Percentiles rank a stretch among this genome's conserved stretches.
Evolutionary conservation across 2,113 vertebrate species (phyloP).

Genomic region (Takifugu flavidus): DNA sequence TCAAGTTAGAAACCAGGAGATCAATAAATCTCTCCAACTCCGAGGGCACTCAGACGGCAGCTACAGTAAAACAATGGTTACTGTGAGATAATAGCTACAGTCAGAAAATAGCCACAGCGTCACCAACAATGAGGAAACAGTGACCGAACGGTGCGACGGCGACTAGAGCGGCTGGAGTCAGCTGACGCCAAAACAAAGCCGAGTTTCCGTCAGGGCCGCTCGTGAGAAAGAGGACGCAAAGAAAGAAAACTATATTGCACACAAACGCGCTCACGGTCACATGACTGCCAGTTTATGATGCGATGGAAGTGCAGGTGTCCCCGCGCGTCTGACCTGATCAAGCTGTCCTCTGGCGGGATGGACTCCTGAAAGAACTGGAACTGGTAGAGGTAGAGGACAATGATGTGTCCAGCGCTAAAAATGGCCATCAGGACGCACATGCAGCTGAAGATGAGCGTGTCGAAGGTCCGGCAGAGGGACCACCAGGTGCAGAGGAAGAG

Average conservation of each 20-base stretch:
- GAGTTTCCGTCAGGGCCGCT: constrained; percentile 1
- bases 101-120: neutral
- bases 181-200: too few species aligned
- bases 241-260: too few species aligned
- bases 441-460: constrained; percentile 96
- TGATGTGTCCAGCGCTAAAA: constrained; percentile 92
- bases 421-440: constrained; percentile 97
- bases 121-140: neutral
- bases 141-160: neutral
- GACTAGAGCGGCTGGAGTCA: too few species aligned
- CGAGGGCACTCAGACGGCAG: constrained; percentile 43
- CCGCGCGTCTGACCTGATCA: constrained; percentile 80
- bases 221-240: constrained; percentile 10
- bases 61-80: constrained; percentile 9
- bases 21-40: constrained; percentile 60
- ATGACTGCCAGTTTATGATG: too few species aligned
- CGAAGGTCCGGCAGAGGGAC: constrained; percentile 90
- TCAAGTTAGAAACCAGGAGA: constrained; percentile 62
- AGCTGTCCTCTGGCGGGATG: constrained; percentile 81
- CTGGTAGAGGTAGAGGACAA: constrained; percentile 96
- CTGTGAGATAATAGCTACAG: neutral
- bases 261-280: too few species aligned
- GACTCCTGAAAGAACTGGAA: constrained; percentile 96
- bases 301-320: too few species aligned
- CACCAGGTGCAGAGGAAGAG: constrained; percentile 97